phyloP scores from a whole-genome alignment of 2,888 invertebrate species.

The Lasioglossum pauxillum region DNA sequence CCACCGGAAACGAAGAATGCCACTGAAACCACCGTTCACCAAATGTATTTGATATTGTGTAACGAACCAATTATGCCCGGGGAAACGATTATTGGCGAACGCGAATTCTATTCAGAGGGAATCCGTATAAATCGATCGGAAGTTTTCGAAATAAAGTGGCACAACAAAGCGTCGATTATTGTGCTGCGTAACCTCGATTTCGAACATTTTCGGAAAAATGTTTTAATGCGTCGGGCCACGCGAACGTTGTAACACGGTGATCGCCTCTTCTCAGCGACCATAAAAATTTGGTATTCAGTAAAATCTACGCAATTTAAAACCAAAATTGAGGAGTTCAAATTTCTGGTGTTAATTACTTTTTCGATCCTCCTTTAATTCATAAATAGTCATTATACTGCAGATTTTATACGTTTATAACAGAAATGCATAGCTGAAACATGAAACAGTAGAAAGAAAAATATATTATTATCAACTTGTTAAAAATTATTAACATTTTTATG shows the following conservation, averaged over 20 bases:
- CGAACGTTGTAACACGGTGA: neutral
- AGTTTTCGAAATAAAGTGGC: neutral
- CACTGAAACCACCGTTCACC: neutral
- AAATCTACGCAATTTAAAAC: neutral
- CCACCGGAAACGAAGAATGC: slow-evolving; percentile 7
- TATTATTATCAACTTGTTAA: neutral
- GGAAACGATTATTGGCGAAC: neutral
- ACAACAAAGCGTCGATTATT: neutral
- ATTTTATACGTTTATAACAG: neutral
- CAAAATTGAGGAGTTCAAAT: neutral
- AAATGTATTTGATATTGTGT: neutral
- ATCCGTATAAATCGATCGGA: neutral
- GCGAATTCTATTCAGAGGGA: neutral
- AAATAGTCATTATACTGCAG: neutral
- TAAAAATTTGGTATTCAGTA: no score
- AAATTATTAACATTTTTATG: neutral
- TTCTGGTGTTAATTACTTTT: neutral
- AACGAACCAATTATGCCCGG: slow-evolving; percentile 25
- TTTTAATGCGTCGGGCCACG: neutral
- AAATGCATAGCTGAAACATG: neutral
- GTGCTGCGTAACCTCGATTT: neutral
- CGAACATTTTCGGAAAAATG: neutral
- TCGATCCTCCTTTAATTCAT: neutral
- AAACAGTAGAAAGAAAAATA: no score
- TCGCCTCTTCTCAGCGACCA: neutral